phyloP scores from a whole-genome alignment of 92 coral and sea anemone genomes.

The Parazoanthus darwini region DNA sequence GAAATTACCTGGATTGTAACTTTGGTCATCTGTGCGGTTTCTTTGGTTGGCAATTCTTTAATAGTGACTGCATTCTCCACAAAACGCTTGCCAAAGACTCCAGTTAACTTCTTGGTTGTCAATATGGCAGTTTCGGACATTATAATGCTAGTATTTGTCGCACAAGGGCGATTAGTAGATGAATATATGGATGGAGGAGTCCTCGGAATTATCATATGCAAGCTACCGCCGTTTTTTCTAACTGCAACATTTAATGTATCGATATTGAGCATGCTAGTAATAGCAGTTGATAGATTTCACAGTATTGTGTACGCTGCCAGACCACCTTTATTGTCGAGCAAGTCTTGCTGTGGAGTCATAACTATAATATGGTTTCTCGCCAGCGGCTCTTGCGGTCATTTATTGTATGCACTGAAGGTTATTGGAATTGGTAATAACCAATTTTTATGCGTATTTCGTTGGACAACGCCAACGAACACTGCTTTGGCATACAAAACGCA shows the following conservation, averaged over 20 bases:
- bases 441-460: background rate
- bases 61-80: background rate
- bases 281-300: constrained; percentile 29
- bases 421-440: background rate
- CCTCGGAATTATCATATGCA: background rate
- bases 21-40: background rate
- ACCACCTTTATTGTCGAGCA: constrained; percentile 10
- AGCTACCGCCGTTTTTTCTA: background rate
- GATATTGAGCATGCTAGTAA: constrained; percentile 12
- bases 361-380: constrained; percentile 11
- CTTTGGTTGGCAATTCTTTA: constrained; percentile 9
- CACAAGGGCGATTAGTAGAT: background rate
- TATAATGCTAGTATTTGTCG: background rate
- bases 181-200: background rate
- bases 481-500: background rate
- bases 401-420: background rate
- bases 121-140: constrained; percentile 27
- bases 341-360: background rate
- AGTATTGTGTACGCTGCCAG: constrained; percentile 9
- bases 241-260: constrained; percentile 28
- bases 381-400: background rate
- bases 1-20: background rate
- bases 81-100: constrained; percentile 7
- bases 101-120: constrained; percentile 3
- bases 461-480: background rate